Base-by-base conservation (phyloP, 2,888 invertebrate genomes). In the Syrista parreyssii region DNA sequence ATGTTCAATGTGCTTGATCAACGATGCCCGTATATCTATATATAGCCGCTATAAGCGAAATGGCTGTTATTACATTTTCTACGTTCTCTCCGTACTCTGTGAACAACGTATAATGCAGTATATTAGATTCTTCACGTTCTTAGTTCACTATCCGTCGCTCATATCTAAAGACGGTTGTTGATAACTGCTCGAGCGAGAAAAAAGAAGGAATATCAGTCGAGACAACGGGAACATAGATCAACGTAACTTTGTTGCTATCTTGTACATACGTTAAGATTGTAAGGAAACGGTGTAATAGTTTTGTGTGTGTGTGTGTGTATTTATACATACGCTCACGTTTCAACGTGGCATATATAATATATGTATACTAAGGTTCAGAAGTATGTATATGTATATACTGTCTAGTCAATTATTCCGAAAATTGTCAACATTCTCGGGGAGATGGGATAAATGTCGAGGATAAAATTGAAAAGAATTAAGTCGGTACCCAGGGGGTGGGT, bases 341-440 rank as follows among this genome's bases (percentile, higher is more conserved):
- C 9, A 55, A 23, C 55, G 4, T 36, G 36, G 36, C 15, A 4
- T 36, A 36, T 36, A 40, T 36, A 0, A 3, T 23, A 23, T 34
- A 34, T 55, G 9, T 55, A 23, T 55, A 55, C 6, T 0, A 15
- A 55, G 23, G 6, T 55, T 15, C 55, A n/a, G 1, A 55, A 55
- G 6, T 23, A 23, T 23, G 40, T 55, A 23, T 23, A 55, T 55
- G 9, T 23, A 55, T 23, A 55, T 9, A 55, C 3, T 71, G 33
- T 31, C 32, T 33, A 0, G 23, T 33, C 71, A 71, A 71, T 31
- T 71, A 71, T 33, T 71, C n/a, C 4, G 12, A 12, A 33, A 23
- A 71, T 23, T 71, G 71, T 71, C 71, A 33, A 71, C 71, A 71
- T 71, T 32, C 32, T 71, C 31, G 12, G 71, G 71, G 11, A 71